These are phyloP conservation scores for Petrolisthes manimaculis DNA, from an alignment of 2,888 invertebrate species.

Conservation along the genomic window DNA sequence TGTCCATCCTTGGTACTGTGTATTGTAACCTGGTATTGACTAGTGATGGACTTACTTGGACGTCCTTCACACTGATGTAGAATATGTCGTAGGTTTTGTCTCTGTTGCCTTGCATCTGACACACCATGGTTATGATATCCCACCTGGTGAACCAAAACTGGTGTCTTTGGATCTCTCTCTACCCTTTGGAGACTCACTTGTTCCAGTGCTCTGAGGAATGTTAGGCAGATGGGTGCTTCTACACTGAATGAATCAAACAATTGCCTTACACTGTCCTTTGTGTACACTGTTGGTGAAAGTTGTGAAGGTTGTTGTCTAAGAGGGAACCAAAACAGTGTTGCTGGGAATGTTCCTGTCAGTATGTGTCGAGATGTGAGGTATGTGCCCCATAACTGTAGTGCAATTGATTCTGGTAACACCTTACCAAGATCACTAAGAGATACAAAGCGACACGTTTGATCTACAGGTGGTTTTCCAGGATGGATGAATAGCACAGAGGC, in stretches of 20 bases:
- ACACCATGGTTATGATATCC: not conserved
- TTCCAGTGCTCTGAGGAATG: conserved; percentile 36
- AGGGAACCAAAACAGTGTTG: conserved; percentile 44
- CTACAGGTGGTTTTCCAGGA: conserved; percentile 28
- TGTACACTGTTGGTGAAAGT: conserved; percentile 31
- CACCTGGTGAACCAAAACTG: not conserved
- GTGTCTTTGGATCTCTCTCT: not conserved
- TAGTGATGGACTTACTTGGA: not conserved
- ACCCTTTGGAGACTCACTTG: not conserved
- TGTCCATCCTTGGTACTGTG: not conserved
- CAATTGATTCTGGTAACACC: not conserved
- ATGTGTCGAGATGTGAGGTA: conserved; percentile 17
- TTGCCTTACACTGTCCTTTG: not conserved
- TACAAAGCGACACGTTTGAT: conserved; percentile 28
- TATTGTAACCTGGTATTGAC: conserved; percentile 22
- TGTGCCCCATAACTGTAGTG: not conserved
- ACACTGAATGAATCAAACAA: conserved; percentile 25
- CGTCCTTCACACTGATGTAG: conserved; percentile 24
- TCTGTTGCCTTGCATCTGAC: not conserved
- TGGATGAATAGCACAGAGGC: conserved; percentile 24
- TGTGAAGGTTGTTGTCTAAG: conserved; percentile 28
- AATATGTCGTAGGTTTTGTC: not conserved
- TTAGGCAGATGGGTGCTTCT: conserved; percentile 33
- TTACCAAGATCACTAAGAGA: not conserved
- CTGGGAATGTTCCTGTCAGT: conserved; percentile 4